Conservation (phyloP, 2,797 vertebrate species). For the Peromyscus attwateri region DNA sequence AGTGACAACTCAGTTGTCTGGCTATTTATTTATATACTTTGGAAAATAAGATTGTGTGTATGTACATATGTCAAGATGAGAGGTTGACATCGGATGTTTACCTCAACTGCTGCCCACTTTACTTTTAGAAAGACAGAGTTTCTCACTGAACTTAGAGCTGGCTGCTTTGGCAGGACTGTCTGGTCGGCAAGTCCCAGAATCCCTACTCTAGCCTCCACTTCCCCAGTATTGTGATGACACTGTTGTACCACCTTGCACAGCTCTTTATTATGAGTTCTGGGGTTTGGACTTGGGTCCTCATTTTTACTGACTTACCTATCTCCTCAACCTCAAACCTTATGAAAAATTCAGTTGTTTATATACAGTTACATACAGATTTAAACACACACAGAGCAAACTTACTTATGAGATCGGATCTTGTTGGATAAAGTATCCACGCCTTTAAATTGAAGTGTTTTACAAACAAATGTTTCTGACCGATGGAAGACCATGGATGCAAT, state of each 20-base stretch:
- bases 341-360: background rate
- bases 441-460: conserved; percentile 57
- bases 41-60: background rate
- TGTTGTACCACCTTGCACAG: too few species aligned
- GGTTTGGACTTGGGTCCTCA: background rate
- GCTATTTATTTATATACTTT: conserved; percentile 40
- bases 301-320: background rate
- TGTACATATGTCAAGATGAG: background rate
- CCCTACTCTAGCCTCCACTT: background rate
- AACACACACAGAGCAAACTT: background rate
- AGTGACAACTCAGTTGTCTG: background rate
- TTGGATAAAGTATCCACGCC: conserved; percentile 1
- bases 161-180: background rate
- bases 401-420: conserved; percentile 13
- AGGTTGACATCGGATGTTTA: background rate
- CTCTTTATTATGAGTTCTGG: background rate
- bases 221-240: background rate
- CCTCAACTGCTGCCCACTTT: background rate
- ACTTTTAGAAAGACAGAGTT: background rate
- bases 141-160: background rate
- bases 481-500: background rate
- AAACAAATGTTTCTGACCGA: conserved; percentile 33
- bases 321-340: background rate
- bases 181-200: background rate
- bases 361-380: background rate